Conservation (phyloP, 2,888 invertebrate genomes). For the Microplitis deprimator region DNA sequence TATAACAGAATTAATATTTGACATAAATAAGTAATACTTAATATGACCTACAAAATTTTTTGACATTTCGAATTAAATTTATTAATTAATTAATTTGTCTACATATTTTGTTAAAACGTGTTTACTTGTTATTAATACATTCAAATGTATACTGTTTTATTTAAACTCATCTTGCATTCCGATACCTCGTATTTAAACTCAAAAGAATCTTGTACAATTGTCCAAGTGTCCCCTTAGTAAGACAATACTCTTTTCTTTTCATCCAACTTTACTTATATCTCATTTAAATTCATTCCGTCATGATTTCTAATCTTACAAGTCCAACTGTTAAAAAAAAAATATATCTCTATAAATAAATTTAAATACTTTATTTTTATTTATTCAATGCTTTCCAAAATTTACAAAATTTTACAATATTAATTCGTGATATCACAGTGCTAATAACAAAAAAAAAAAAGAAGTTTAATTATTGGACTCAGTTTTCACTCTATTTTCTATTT, state of each 20-base stretch:
- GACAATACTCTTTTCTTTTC: background rate
- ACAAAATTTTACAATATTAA: too few species aligned
- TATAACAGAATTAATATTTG: too few species aligned
- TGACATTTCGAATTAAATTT: too few species aligned
- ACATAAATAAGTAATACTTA: too few species aligned
- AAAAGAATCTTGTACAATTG: conserved; percentile 1
- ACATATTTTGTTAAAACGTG: background rate
- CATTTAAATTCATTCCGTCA: conserved; percentile 4
- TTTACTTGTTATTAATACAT: background rate
- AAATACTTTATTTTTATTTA: background rate
- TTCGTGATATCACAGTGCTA: too few species aligned
- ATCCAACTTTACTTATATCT: background rate
- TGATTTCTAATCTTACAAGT: conserved; percentile 7
- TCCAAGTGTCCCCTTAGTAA: background rate
- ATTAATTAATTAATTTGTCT: too few species aligned
- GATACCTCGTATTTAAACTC: conserved; percentile 48
- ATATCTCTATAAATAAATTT: background rate
- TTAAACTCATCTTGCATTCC: conserved; percentile 41
- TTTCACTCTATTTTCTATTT: too few species aligned
- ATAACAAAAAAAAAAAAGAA: too few species aligned
- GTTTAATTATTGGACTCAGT: too few species aligned
- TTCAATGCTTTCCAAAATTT: too few species aligned
- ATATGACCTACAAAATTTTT: too few species aligned
- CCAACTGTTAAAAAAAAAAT: background rate
- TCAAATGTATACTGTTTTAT: background rate